Evolutionary conservation across 2,113 vertebrate species (phyloP).

Genomic region (Oplegnathus fasciatus): DNA sequence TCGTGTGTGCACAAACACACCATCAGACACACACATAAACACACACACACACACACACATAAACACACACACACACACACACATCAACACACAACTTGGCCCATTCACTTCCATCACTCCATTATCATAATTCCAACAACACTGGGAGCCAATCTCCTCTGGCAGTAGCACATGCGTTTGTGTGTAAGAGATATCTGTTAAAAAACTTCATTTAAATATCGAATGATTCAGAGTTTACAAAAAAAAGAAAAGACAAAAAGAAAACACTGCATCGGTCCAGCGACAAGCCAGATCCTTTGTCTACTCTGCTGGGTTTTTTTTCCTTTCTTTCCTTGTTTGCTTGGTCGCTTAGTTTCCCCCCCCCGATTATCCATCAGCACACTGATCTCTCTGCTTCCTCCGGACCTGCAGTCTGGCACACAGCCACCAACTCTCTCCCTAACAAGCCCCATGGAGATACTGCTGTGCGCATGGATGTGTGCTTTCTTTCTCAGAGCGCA

Average conservation of each 20-base stretch:
- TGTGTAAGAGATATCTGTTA: slow-evolving; percentile 8
- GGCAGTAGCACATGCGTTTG: slow-evolving; percentile 18
- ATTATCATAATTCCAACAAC: slow-evolving; percentile 19
- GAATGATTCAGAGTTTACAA: not conserved
- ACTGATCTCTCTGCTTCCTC: slow-evolving; percentile 34
- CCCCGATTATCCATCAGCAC: slow-evolving; percentile 30
- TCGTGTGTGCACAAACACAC: slow-evolving; percentile 8
- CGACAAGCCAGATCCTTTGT: not conserved
- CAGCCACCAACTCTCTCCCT: not conserved
- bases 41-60: slow-evolving; percentile 19
- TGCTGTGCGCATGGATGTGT: slow-evolving; percentile 13
- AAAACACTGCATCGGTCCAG: slow-evolving; percentile 7
- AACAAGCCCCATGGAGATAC: slow-evolving; percentile 17
- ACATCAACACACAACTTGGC: slow-evolving; percentile 22
- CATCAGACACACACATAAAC: slow-evolving; percentile 16
- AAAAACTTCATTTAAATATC: not conserved
- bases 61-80: slow-evolving; percentile 19
- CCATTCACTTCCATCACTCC: not conserved
- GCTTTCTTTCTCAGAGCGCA: not conserved
- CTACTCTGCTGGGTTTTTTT: not conserved
- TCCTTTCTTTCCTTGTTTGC: not conserved
- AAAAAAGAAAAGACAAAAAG: not conserved
- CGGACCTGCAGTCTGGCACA: slow-evolving; percentile 27
- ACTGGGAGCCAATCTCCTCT: slow-evolving; percentile 1
- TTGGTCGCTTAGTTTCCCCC: slow-evolving; percentile 14